Conservation (phyloP, 2,113 vertebrate genomes). For the Pleuronectes platessa region DNA sequence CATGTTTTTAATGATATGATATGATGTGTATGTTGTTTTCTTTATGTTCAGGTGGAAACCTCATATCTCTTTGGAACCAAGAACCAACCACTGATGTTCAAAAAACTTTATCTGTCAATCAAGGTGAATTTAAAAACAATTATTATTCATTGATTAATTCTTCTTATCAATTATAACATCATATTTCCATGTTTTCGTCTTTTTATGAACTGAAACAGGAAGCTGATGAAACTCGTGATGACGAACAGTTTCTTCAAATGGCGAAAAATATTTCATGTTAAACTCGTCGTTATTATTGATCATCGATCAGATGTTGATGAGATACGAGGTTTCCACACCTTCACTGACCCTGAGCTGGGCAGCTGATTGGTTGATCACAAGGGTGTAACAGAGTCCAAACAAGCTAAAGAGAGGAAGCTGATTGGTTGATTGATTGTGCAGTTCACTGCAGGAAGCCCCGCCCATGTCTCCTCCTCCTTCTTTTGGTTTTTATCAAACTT, state of each 20-base stretch:
- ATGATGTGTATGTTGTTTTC: neutral
- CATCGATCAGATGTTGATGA: neutral
- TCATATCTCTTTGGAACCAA: conserved; percentile 26
- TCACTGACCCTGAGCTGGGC: conserved; percentile 1
- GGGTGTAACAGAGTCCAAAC: conserved; percentile 40
- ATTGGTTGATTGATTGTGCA: conserved; percentile 39
- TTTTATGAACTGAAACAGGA: neutral
- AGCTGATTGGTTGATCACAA: conserved; percentile 45
- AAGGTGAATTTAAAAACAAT: too few species aligned
- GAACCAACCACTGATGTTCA: neutral
- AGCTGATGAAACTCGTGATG: neutral
- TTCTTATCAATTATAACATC: too few species aligned
- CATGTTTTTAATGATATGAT: neutral
- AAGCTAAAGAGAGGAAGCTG: conserved; percentile 49
- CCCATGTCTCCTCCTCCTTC: conserved; percentile 21
- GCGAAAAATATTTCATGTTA: too few species aligned
- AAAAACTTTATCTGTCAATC: too few species aligned
- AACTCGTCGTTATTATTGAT: neutral
- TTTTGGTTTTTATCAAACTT: conserved; percentile 23
- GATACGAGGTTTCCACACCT: conserved; percentile 49
- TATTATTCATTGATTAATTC: too few species aligned
- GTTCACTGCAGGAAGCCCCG: conserved; percentile 32
- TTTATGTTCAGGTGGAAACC: conserved; percentile 24
- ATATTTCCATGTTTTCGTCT: too few species aligned
- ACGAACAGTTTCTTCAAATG: too few species aligned